Percentiles rank a stretch among this genome's conserved stretches.
Conservation (phyloP, 2,888 invertebrate genomes). For the Cyaniris semiargus region DNA sequence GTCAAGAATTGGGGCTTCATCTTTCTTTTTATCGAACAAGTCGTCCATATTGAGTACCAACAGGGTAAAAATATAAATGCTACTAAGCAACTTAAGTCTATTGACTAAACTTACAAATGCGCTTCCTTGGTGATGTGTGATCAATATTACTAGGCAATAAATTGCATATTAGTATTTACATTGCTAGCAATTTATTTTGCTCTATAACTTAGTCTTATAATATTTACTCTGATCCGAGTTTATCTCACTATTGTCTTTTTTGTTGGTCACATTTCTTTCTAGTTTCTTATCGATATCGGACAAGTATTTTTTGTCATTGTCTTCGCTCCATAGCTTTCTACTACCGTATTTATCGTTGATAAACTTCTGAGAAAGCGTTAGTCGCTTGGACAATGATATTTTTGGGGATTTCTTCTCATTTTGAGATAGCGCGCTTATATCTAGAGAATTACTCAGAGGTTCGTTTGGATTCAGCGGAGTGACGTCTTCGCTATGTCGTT, state of each 20-base stretch:
- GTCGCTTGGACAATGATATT: constrained; percentile 62
- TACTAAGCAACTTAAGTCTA: constrained; percentile 28
- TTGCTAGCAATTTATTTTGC: background rate
- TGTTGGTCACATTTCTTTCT: constrained; percentile 54
- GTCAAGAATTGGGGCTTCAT: constrained; percentile 90
- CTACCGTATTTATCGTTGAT: constrained; percentile 79
- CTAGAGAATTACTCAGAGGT: constrained; percentile 65
- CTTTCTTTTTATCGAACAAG: constrained; percentile 91
- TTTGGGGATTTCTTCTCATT: constrained; percentile 66
- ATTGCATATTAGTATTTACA: background rate
- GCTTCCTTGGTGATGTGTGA: constrained; percentile 21
- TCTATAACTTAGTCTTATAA: constrained; percentile 24
- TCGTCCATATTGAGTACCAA: constrained; percentile 84
- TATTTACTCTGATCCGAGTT: constrained; percentile 9
- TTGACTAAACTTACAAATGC: constrained; percentile 32
- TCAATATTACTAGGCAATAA: constrained; percentile 17
- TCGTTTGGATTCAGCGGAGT: constrained; percentile 56
- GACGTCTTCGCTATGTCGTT: constrained; percentile 69
- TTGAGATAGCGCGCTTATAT: constrained; percentile 76
- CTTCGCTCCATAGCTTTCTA: constrained; percentile 72
- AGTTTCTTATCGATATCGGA: constrained; percentile 68
- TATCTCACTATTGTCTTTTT: constrained; percentile 45
- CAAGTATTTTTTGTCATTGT: constrained; percentile 56
- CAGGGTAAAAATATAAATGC: constrained; percentile 32
- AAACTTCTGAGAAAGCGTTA: constrained; percentile 76